Evolutionary conservation across 2,797 vertebrate genomes (phyloP), one percentile per base, ranked within the genome.

Genomic region (Mycteria americana): DNA sequence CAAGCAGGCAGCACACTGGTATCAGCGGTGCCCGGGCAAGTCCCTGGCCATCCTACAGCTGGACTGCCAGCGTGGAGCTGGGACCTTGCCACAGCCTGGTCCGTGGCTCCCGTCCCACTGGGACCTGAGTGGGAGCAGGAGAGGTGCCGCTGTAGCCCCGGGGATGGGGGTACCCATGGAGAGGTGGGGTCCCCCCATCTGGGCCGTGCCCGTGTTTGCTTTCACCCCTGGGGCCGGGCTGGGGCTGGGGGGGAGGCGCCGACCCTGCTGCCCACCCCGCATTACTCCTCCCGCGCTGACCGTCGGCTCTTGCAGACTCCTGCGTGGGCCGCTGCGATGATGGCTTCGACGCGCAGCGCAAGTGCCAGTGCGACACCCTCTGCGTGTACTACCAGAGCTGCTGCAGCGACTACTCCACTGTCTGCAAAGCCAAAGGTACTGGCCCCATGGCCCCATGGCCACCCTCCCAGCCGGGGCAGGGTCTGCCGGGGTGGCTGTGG

Each of bases 371-470:
- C 31, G 99, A 99, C 51, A 98, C 98, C 18, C 98, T 99, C 97
- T 99, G 99, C 84, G 50, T 98, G 56, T 99, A 99, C 96, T 99
- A 99, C 98, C 96, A 98, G 96, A 99, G 99, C 98, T 99, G 99
- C 97, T 99, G 99, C 84, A 84, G 48, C 0, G 99, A 99, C 97
- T 99, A 98, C 46, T 65, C 97, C 70, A 87, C 75, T 0, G 88
- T 91, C 81, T 99, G 99, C 96, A 98, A 98, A 72, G 96, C 97
- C 92, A 98, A 95, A 96, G 98, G 99, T 99, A 98, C 96, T 2
- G 21, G 64, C 33, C 9, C 56, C 6, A 1, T 2, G 21, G 64
- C 33, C 9, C 56, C 6, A 1, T 0, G 2, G 39, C 76, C 9
- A 0, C 31, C 25, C 41, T 45, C 22, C 68, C 5, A 11, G 21